These are phyloP conservation scores for Parasteatoda tepidariorum DNA, from an alignment of 1,140 invertebrate genomes.

Conservation along the genomic window DNA sequence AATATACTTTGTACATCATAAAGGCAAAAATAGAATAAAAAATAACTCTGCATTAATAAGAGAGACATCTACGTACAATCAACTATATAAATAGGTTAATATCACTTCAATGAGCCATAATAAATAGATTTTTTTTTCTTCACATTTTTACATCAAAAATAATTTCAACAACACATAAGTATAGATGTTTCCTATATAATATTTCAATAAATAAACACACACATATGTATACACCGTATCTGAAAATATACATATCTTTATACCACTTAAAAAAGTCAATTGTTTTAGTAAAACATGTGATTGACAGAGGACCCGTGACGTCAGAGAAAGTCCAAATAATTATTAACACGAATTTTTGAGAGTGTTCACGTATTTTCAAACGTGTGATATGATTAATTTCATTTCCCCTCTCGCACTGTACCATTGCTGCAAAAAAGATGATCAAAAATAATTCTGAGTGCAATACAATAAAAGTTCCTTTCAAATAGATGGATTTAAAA, in stretches of 20 bases:
- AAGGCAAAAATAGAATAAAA: constrained; percentile 60
- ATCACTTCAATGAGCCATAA: constrained; percentile 57
- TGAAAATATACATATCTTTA: constrained; percentile 54
- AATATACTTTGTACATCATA: constrained; percentile 55
- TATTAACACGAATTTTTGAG: neutral
- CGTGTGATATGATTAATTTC: neutral
- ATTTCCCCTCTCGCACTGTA: constrained; percentile 7
- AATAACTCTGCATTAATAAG: constrained; percentile 53
- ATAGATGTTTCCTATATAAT: constrained; percentile 46
- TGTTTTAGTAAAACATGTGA: constrained; percentile 29
- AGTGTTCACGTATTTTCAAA: neutral
- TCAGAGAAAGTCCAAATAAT: constrained; percentile 20
- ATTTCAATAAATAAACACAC: constrained; percentile 58
- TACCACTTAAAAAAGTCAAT: constrained; percentile 45
- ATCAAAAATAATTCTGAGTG: constrained; percentile 46
- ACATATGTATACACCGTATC: constrained; percentile 58
- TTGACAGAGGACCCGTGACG: constrained; percentile 45
- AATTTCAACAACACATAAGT: constrained; percentile 60
- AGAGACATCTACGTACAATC: constrained; percentile 52
- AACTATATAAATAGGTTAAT: constrained; percentile 60
- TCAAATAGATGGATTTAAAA: constrained; percentile 47
- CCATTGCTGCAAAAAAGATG: constrained; percentile 45
- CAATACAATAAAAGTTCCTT: constrained; percentile 47
- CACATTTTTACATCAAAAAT: constrained; percentile 51
- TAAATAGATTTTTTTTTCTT: constrained; percentile 57